A percentile compares a stretch with the other conserved stretches of the same genome.
Evolutionary conservation across 2,888 invertebrate species (phyloP).

Genomic region (Pterostichus niger): DNA sequence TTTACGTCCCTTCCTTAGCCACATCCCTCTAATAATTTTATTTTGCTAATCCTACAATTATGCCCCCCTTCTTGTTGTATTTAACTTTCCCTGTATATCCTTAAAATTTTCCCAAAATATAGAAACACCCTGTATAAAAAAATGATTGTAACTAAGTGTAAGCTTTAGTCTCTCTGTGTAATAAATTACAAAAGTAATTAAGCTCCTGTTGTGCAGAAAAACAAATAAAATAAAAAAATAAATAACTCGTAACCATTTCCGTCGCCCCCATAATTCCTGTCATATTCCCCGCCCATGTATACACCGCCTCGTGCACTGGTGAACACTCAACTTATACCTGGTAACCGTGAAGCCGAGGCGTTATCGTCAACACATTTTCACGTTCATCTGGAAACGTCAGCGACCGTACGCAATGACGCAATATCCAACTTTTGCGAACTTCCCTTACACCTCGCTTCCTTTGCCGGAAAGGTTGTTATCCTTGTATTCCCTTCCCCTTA

Average conservation of each 20-base stretch:
- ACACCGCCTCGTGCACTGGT: not conserved
- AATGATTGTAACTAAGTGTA: no score
- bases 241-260: not conserved
- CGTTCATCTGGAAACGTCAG: constrained; percentile 57
- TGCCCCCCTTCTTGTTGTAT: no score
- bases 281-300: not conserved
- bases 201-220: no score
- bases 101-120: no score
- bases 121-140: no score
- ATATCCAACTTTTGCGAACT: constrained; percentile 42
- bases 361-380: constrained; percentile 60
- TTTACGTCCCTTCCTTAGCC: no score
- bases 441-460: not conserved
- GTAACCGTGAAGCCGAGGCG: constrained; percentile 32
- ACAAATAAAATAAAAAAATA: no score
- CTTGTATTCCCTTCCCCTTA: not conserved
- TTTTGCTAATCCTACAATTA: no score
- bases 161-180: no score
- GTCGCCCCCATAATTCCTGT: not conserved
- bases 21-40: no score
- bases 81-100: no score
- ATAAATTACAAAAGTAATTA: no score
- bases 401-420: constrained; percentile 59
- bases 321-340: constrained; percentile 1
- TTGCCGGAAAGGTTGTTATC: not conserved